These are phyloP conservation scores for Dysmachus trigonus DNA, from an alignment of 2,888 invertebrate genomes.

Conservation along the genomic window DNA sequence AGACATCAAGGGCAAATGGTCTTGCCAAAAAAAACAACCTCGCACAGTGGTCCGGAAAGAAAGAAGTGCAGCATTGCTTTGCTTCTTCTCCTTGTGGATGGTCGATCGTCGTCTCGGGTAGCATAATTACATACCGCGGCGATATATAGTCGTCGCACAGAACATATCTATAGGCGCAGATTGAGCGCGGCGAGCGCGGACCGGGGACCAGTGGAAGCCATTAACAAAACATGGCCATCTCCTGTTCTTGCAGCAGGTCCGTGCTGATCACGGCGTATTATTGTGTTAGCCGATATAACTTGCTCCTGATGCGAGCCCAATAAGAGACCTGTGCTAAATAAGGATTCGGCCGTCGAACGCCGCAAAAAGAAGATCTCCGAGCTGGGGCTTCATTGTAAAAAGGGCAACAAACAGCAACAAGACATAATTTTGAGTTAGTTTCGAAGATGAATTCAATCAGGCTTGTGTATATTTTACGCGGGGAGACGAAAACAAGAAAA, in stretches of 20 bases:
- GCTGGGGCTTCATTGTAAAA: conserved; percentile 37
- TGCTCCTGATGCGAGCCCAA: conserved; percentile 8
- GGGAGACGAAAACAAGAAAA: conserved; percentile 27
- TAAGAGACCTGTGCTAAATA: conserved; percentile 29
- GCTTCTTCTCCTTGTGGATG: background rate
- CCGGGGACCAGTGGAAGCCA: conserved; percentile 32
- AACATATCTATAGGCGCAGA: conserved; percentile 40
- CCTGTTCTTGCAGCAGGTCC: conserved; percentile 26
- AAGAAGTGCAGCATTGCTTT: background rate
- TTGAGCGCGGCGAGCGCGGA: background rate
- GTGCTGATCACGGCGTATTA: background rate
- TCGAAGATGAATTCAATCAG: conserved; percentile 40
- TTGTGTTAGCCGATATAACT: conserved; percentile 29
- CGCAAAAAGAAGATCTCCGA: conserved; percentile 26
- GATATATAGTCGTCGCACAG: conserved; percentile 40
- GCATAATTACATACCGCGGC: conserved; percentile 20
- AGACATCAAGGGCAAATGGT: conserved; percentile 49
- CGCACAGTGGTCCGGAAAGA: background rate
- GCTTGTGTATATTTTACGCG: conserved; percentile 20
- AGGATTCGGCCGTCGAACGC: conserved; percentile 6
- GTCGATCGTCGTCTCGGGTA: background rate
- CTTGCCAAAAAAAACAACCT: background rate
- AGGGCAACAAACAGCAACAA: conserved; percentile 30
- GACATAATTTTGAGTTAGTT: conserved; percentile 45
- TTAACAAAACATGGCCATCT: conserved; percentile 42